phyloP scores from a whole-genome alignment of 1,140 invertebrate species.

The Rhopalosiphum maidis region DNA sequence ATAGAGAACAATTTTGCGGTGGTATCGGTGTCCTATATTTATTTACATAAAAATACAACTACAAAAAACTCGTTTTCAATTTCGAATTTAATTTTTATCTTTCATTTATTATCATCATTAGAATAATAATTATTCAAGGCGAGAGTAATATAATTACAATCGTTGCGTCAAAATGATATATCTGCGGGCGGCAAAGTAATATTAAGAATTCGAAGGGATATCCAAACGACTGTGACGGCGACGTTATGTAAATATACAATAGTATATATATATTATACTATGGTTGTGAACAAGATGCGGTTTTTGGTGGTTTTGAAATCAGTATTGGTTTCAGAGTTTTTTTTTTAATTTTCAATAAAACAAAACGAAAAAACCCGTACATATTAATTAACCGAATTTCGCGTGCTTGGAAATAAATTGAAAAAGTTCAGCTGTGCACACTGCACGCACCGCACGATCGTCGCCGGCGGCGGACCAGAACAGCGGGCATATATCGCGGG shows the following conservation, averaged over 20 bases:
- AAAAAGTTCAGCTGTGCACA: slow-evolving; percentile 35
- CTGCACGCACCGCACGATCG: neutral
- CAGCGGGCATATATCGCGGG: neutral
- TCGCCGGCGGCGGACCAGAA: neutral
- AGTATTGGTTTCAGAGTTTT: neutral
- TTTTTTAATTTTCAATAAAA: slow-evolving; percentile 29
- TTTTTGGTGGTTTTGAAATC: neutral
- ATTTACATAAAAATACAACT: neutral
- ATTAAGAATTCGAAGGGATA: neutral
- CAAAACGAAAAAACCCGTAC: neutral
- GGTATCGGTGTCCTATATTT: neutral
- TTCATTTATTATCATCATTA: slow-evolving; percentile 1
- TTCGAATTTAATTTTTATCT: neutral
- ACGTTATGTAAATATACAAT: neutral
- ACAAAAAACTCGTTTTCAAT: neutral
- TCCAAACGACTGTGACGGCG: neutral
- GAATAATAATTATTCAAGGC: neutral
- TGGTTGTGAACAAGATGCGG: neutral
- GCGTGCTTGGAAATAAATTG: slow-evolving; percentile 36
- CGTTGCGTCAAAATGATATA: neutral
- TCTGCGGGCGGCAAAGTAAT: neutral
- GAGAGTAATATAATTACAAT: neutral
- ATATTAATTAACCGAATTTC: slow-evolving; percentile 38
- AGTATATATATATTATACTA: too few relatives aligned
- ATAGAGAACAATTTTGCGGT: neutral